These are phyloP conservation scores for Eclectus roratus DNA, from an alignment of 2,113 vertebrate species.

Conservation along the genomic window DNA sequence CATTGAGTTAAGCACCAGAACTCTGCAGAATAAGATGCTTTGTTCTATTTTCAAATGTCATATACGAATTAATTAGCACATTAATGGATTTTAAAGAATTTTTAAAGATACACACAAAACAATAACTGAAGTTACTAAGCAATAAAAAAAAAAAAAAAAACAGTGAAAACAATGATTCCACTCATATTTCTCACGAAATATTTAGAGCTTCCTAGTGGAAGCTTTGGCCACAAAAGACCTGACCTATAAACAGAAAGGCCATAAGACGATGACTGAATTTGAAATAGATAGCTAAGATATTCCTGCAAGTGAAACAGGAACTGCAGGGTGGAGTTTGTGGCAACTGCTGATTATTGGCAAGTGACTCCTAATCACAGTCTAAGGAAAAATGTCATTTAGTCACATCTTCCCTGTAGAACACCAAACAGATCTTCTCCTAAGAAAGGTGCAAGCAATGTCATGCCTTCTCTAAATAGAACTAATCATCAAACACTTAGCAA, in stretches of 20 bases:
- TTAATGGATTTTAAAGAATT: background rate
- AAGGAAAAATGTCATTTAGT: background rate
- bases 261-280: background rate
- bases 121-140: background rate
- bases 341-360: background rate
- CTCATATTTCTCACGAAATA: slow-evolving; percentile 51
- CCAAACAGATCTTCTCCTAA: background rate
- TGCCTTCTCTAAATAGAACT: fast-evolving
- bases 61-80: background rate
- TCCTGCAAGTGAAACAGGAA: background rate
- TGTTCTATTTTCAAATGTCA: background rate
- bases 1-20: background rate
- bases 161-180: background rate
- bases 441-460: background rate
- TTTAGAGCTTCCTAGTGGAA: slow-evolving; percentile 9
- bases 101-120: background rate
- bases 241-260: slow-evolving; percentile 52
- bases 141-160: background rate
- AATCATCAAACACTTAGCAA: background rate
- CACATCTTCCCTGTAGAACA: background rate
- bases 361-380: background rate
- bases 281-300: background rate
- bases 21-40: background rate
- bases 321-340: background rate
- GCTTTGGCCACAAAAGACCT: slow-evolving; percentile 37